These are phyloP conservation scores for Oncorhynchus kisutch DNA, from an alignment of 2,113 vertebrate species.

Conservation along the genomic window DNA sequence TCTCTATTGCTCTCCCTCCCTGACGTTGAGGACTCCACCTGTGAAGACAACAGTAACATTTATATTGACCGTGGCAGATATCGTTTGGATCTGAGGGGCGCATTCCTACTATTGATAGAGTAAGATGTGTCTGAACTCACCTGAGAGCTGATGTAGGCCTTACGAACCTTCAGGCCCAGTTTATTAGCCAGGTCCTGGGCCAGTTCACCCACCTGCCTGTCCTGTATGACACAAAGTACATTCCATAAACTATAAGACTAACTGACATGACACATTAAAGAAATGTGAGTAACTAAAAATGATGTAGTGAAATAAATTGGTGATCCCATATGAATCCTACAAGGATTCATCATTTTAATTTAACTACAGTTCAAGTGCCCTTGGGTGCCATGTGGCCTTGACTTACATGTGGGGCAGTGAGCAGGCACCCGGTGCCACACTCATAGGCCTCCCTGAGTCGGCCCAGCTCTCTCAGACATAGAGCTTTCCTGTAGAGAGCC, in stretches of 20 bases:
- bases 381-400: too few species aligned
- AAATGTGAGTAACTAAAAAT: background rate
- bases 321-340: background rate
- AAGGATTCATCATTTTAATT: background rate
- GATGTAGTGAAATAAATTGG: too few species aligned
- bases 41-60: background rate
- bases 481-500: slow-evolving; percentile 89
- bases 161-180: slow-evolving; percentile 89
- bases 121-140: slow-evolving; percentile 56
- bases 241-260: background rate
- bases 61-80: background rate
- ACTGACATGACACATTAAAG: background rate
- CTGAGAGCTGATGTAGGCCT: slow-evolving; percentile 94
- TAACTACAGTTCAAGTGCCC: background rate
- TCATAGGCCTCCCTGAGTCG: slow-evolving; percentile 93
- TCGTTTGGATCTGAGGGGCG: background rate
- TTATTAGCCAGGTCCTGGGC: slow-evolving; percentile 96
- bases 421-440: slow-evolving; percentile 90
- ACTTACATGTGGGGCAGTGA: slow-evolving; percentile 89
- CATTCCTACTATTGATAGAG: background rate
- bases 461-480: slow-evolving; percentile 83
- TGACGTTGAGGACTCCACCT: slow-evolving; percentile 63
- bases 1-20: slow-evolving; percentile 69
- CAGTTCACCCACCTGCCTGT: slow-evolving; percentile 88
- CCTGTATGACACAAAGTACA: slow-evolving; percentile 66